Conservation (phyloP, 2,888 invertebrate species). For the Drosophila peninsularis region DNA sequence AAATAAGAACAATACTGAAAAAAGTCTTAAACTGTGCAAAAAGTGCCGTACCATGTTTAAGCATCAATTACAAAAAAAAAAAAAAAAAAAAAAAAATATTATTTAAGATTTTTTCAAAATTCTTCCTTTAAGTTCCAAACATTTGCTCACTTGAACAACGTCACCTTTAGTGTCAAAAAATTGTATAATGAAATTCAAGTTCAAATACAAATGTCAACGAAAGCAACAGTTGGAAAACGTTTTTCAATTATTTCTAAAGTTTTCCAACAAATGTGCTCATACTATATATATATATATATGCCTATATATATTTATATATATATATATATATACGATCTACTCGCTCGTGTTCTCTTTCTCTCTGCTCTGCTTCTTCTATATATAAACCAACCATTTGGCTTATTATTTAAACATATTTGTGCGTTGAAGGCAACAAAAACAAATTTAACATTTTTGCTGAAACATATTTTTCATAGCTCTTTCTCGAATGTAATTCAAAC, state of each 20-base stretch:
- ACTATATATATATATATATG: background rate
- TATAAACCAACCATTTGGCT: constrained; percentile 48
- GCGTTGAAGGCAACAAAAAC: constrained; percentile 25
- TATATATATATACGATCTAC: background rate
- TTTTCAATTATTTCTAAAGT: constrained; percentile 39
- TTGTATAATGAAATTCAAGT: constrained; percentile 65
- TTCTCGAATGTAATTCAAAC: constrained; percentile 74
- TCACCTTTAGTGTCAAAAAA: constrained; percentile 58
- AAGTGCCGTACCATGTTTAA: background rate
- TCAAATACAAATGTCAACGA: constrained; percentile 61
- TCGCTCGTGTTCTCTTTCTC: background rate
- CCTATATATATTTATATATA: too few species aligned
- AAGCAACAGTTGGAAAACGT: constrained; percentile 30
- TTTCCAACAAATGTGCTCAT: constrained; percentile 7
- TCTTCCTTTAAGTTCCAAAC: background rate
- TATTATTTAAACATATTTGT: constrained; percentile 77
- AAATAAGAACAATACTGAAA: background rate
- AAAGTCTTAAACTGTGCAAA: background rate
- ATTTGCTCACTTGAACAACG: constrained; percentile 8
- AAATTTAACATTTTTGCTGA: constrained; percentile 39
- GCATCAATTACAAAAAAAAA: background rate
- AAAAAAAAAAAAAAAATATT: too few species aligned
- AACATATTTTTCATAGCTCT: constrained; percentile 61
- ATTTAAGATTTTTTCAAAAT: too few species aligned
- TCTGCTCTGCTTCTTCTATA: constrained; percentile 49